These are phyloP conservation scores for Salarias fasciatus DNA, from an alignment of 2,797 vertebrate species.

Conservation along the genomic window DNA sequence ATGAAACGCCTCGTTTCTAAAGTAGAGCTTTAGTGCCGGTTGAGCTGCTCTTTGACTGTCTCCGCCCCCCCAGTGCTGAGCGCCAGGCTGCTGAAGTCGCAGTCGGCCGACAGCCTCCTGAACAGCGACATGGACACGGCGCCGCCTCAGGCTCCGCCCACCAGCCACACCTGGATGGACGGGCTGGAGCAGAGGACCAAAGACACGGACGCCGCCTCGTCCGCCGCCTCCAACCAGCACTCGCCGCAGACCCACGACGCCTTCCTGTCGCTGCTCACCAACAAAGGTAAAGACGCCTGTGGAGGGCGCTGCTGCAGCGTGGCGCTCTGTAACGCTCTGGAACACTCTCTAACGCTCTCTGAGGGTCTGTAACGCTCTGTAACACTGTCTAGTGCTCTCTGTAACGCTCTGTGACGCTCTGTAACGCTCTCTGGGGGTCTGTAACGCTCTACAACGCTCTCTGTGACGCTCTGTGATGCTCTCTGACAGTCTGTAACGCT, in stretches of 20 bases:
- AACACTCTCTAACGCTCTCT: no score
- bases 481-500: no score
- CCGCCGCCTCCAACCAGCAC: constrained; percentile 82
- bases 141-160: constrained; percentile 73
- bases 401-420: no score
- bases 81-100: constrained; percentile 90
- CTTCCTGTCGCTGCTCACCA: constrained; percentile 93
- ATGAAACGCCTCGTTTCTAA: no score
- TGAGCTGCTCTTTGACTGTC: not conserved
- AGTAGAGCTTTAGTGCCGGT: no score
- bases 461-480: no score
- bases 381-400: no score
- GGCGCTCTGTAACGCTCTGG: no score
- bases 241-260: constrained; percentile 95
- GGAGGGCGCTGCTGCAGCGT: no score
- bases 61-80: constrained; percentile 79
- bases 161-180: constrained; percentile 90
- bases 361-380: no score
- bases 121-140: constrained; percentile 89
- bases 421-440: no score
- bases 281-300: constrained; percentile 96
- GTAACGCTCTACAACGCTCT: no score
- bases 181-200: constrained; percentile 81
- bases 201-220: constrained; percentile 88
- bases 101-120: constrained; percentile 91